These are phyloP conservation scores for Sinocyclocheilus maitianheensis DNA, from an alignment of 2,113 vertebrate species.

Conservation along the genomic window DNA sequence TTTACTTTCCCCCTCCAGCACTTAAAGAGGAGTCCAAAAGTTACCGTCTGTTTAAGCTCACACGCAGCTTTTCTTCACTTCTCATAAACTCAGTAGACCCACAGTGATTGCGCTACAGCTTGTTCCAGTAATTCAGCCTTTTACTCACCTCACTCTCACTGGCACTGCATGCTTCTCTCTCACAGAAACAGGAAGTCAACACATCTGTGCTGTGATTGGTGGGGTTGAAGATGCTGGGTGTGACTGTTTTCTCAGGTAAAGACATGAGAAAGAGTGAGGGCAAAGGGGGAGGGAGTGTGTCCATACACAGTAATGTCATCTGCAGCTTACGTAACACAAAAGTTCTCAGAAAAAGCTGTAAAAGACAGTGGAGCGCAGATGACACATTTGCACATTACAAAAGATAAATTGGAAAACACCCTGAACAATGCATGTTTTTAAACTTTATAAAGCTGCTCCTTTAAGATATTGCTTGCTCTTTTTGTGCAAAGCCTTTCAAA, in stretches of 20 bases:
- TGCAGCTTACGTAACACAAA: background rate
- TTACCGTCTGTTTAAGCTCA: background rate
- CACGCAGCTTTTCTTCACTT: background rate
- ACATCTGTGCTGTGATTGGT: constrained; percentile 69
- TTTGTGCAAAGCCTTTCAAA: background rate
- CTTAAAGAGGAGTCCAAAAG: constrained; percentile 44
- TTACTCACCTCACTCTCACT: constrained; percentile 29
- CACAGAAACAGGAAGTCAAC: constrained; percentile 73
- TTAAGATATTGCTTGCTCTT: background rate
- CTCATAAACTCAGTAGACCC: background rate
- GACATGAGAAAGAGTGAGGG: constrained; percentile 52
- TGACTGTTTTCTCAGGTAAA: constrained; percentile 71
- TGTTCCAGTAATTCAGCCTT: constrained; percentile 33
- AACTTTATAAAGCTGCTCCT: background rate
- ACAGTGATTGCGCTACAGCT: constrained; percentile 33
- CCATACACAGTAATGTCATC: background rate
- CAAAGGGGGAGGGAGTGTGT: constrained; percentile 27
- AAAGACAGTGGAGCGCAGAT: background rate
- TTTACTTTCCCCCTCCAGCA: constrained; percentile 55
- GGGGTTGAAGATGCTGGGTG: constrained; percentile 65
- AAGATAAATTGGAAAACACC: background rate
- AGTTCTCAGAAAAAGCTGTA: constrained; percentile 13
- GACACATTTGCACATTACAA: background rate
- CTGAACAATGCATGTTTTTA: background rate
- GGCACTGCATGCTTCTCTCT: constrained; percentile 1